Evolutionary conservation across 1,140 invertebrate genomes (phyloP), one percentile per base, ranked within the genome.

Genomic region (Drosophila neocordata): DNA sequence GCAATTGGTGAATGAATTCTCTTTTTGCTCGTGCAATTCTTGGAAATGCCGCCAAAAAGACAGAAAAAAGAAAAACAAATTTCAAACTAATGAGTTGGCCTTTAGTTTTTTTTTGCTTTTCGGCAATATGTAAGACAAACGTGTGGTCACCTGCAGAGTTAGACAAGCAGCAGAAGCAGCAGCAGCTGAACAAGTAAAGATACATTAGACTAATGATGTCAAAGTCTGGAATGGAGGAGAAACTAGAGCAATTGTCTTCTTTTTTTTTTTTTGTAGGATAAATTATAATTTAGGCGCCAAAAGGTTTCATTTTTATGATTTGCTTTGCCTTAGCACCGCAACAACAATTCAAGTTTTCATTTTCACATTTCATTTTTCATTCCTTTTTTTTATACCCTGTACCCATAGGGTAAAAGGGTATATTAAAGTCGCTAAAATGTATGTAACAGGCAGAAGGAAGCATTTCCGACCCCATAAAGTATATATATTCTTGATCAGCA

Each of bases 1-100:
- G 70, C 81, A 87, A 77, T 77, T 81, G 61, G 81, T 80, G 81
- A 80, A 77, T 77, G 73, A 76, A 77, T 76, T 75, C 65, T 6
- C 22, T 53, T 67, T 61, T 66, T 24, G 67, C 24, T 51, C 15
- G 55, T 73, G 73, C 61, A 56, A 57, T 85, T 78, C 78, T 59
- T 7, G 48, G 74, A 81, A 87, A 38, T 80, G 67, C 59, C 51
- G 53, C 65, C 63, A 62, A 68, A 67, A 70, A 51, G 66, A 3
- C 1, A 31, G 27, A 31, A 31, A 31, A 31, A 6, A 31, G 27
- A 31, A 6, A 31, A 31, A 24, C 24, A 31, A 13, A 20, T 18
- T 18, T 27, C 9, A 27, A 55, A 48, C 66, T 71, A 84, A 83
- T 73, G 80, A 80, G 69, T 68, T 67, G 12, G 35, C 41, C 48